Evolutionary conservation across 2,797 vertebrate genomes (phyloP).

Genomic region (Syngnathus acus): DNA sequence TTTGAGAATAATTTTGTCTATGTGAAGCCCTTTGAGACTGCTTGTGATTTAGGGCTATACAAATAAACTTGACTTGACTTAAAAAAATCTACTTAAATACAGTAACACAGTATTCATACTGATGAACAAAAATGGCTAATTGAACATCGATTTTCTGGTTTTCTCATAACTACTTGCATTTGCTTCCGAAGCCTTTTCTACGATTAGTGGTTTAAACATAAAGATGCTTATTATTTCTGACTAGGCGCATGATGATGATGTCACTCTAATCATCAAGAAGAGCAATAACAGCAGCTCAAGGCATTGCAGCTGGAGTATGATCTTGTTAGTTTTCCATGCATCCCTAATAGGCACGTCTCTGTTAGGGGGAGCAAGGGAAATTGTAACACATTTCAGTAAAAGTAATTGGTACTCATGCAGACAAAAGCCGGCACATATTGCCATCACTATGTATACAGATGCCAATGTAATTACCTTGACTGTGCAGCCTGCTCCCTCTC

Average conservation of each 20-base stretch:
- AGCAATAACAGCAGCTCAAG: conserved; percentile 45
- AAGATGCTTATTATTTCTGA: neutral
- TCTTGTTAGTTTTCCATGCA: conserved; percentile 69
- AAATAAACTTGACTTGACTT: neutral
- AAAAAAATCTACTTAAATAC: neutral
- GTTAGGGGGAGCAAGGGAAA: conserved; percentile 68
- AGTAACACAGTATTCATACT: neutral
- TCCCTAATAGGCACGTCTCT: conserved; percentile 75
- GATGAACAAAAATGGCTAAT: neutral
- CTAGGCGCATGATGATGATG: conserved; percentile 4
- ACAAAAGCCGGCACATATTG: conserved; percentile 71
- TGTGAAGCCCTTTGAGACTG: no score
- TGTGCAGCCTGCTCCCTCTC: conserved; percentile 53
- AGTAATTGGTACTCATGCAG: conserved; percentile 76
- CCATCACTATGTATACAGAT: conserved; percentile 64
- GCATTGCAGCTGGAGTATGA: conserved; percentile 39
- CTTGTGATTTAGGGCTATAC: no score
- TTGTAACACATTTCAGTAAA: conserved; percentile 82
- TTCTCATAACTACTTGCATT: neutral
- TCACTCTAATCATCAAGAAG: conserved; percentile 52
- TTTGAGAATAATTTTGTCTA: no score
- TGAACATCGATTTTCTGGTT: neutral
- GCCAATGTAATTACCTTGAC: conserved; percentile 75
- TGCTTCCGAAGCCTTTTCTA: neutral
- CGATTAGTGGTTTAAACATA: neutral